Base-by-base conservation (phyloP, 2,113 vertebrate genomes). In the Phainopepla nitens region DNA sequence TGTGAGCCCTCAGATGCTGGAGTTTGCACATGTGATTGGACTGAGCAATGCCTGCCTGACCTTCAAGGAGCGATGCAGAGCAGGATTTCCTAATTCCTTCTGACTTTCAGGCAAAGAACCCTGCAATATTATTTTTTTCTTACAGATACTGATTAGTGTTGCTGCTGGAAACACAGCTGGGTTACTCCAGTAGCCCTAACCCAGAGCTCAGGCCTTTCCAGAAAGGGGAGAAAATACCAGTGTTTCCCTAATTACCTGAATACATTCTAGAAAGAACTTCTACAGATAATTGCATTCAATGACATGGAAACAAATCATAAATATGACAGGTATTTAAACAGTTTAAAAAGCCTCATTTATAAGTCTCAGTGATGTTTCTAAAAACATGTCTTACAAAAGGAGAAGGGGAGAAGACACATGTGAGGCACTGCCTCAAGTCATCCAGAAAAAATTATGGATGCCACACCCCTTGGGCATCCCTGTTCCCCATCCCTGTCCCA, bases 1-100 rank as follows among this genome's bases (percentile, higher is more conserved):
- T 3, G 3, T 9, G 84, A 87, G 94, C 77, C 51, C 84, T 83
- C 69, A 70, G 81, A 18, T 6, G 1, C 75, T 0, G 3, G 56
- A 36, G 80, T 44, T 62, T n/a, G 78, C 81, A 49, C 42, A 17
- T 82, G 90, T 70, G 95, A 51, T 17, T 20, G 64, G 82, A 71
- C 72, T 75, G 60, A 82, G 27, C 49, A 79, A 91, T 65, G 81
- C 89, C 51, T 13, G 51, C 29, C 65, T 96, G 93, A 93, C 92
- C 93, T 94, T 89, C 95, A 79, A 60, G 81, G 77, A 87, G 65
- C 6, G 6, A 14, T 39, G 69, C 76, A 35, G 62, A 71, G 69
- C 44, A 72, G 70, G 51, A 41, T 56, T 79, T 71, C 90, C 90
- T 82, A 82, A 71, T 68, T 71, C 92, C 84, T 51, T 39, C 21